Evolutionary conservation across 2,113 vertebrate species (phyloP), one percentile per base, ranked within the genome.

Genomic region (Lutjanus erythropterus): DNA sequence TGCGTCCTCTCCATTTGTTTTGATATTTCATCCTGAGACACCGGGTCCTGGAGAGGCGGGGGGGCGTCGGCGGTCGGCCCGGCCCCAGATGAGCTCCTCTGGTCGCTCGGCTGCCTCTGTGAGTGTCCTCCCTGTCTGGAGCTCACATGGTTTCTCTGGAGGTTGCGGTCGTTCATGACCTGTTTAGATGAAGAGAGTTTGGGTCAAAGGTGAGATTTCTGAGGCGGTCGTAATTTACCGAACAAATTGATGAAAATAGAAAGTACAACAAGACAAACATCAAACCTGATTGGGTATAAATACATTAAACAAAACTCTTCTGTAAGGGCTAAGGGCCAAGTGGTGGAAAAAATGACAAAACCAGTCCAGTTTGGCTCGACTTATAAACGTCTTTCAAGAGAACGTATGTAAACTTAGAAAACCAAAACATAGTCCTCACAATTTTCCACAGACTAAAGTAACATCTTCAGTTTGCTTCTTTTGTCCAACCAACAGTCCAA

Each of bases 11-110:
- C 56, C 41, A 64, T 81, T 68, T 74, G 56, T 71, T 27, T 60
- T 5, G 65, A 55, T 31, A 4, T 21, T 65, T 78, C 64, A 31
- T 75, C 69, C 69, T 61, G 78, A 72, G 72, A 68, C 46, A 1
- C 5, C 1, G 16, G 18, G 1, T 50, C 41, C 31, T 58, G 74
- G 39, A 37, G 69, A 68, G 62, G 70, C 33, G 9, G 80, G 62
- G 83, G 61, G 53, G 15, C 39, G 27, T 2, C 9, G 31, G 33
- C 3, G 18, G 39, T 39, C 60, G 37, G 81, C 62, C 33, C 93
- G 93, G 91, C 84, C 75, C 78, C 93, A 29, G 88, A 81, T 39
- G 94, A 92, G 82, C 95, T 95, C 87, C 93, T 95, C 80, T 83
- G 92, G 7, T 65, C 15, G 42, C 69, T 64, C 85, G 55, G 89